Evolutionary conservation across 1,140 invertebrate species (phyloP).

Genomic region (Coenobita brevimanus): DNA sequence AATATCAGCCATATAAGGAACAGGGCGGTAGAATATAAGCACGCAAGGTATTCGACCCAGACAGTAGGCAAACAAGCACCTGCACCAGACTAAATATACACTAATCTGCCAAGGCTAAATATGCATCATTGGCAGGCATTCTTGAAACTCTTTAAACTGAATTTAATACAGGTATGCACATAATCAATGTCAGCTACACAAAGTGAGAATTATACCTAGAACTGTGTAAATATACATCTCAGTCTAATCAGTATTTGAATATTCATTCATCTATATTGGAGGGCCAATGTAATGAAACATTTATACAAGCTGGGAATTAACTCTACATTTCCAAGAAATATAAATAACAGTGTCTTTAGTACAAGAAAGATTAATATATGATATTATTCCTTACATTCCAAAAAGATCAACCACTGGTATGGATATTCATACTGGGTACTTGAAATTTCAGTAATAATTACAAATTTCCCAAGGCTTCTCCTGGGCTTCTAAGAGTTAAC

Average conservation of each 20-base stretch:
- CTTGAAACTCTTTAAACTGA: constrained; percentile 47
- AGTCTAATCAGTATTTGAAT: constrained; percentile 56
- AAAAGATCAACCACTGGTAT: constrained; percentile 25
- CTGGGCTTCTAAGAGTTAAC: constrained; percentile 25
- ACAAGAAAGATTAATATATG: constrained; percentile 57
- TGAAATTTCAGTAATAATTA: constrained; percentile 57
- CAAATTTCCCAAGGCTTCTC: constrained; percentile 29
- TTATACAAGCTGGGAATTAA: constrained; percentile 42
- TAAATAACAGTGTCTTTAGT: constrained; percentile 44
- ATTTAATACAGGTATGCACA: too few relatives aligned
- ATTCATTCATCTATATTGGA: constrained; percentile 45
- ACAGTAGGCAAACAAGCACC: constrained; percentile 23
- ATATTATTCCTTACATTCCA: constrained; percentile 35
- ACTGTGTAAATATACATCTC: constrained; percentile 51
- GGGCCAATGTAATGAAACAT: constrained; percentile 51
- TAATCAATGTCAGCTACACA: constrained; percentile 34
- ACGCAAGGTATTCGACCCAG: neutral
- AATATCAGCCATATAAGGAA: constrained; percentile 28
- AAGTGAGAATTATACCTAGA: constrained; percentile 51
- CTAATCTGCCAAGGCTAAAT: constrained; percentile 58
- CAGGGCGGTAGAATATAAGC: neutral
- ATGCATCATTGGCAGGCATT: constrained; percentile 36
- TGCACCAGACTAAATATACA: constrained; percentile 38
- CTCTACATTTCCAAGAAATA: constrained; percentile 53
- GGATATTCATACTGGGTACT: constrained; percentile 52